phyloP scores from a whole-genome alignment of 2,888 invertebrate genomes.

The Tuta absoluta region DNA sequence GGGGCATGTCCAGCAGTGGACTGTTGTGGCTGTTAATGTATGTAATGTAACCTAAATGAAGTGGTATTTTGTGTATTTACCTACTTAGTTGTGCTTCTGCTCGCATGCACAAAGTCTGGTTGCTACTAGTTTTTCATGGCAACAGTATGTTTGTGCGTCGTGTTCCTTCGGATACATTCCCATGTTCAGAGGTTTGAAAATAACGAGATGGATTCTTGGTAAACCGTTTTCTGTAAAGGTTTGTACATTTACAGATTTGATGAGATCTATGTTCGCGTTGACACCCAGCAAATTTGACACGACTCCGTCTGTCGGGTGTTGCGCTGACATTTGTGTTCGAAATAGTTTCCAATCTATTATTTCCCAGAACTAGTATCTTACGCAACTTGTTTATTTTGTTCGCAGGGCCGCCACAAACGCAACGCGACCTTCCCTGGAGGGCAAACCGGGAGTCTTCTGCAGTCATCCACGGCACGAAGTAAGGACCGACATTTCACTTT shows the following conservation, averaged over 20 bases:
- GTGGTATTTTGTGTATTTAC: too few relatives aligned
- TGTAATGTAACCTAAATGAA: too few relatives aligned
- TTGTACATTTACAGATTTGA: not conserved
- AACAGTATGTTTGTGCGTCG: not conserved
- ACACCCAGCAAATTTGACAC: not conserved
- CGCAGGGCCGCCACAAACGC: constrained; percentile 88
- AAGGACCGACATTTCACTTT: constrained; percentile 43
- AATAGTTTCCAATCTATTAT: constrained; percentile 2
- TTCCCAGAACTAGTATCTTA: not conserved
- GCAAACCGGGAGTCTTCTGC: constrained; percentile 83
- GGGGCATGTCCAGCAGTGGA: too few relatives aligned
- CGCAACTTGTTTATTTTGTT: constrained; percentile 41
- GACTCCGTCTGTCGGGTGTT: not conserved
- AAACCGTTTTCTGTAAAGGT: constrained; percentile 3
- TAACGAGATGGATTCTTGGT: constrained; percentile 11
- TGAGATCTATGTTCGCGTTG: constrained; percentile 16
- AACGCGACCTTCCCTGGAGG: constrained; percentile 90
- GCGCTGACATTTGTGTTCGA: not conserved
- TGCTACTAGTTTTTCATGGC: too few relatives aligned
- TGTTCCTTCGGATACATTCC: not conserved
- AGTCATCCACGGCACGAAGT: constrained; percentile 84
- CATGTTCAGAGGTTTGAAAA: not conserved
- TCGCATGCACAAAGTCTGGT: too few relatives aligned
- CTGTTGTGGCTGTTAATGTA: too few relatives aligned
- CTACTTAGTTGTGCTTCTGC: too few relatives aligned